Conservation (phyloP, 2,888 invertebrate species). For the Scaptomyza tumidula region DNA sequence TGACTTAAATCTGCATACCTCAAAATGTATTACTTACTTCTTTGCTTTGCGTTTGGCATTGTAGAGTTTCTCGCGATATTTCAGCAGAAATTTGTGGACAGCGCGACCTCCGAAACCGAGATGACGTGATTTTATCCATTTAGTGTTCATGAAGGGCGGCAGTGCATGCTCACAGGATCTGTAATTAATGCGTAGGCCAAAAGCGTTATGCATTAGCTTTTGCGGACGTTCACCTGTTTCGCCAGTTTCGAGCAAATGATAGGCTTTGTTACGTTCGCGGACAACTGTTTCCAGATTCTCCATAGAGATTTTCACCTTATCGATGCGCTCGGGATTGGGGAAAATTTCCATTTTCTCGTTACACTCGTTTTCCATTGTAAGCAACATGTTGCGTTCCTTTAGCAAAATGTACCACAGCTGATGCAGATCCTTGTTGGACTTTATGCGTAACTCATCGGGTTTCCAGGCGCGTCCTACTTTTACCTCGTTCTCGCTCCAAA, state of each 20-base stretch:
- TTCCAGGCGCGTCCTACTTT: conserved; percentile 95
- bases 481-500: conserved; percentile 91
- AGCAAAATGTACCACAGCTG: conserved; percentile 96
- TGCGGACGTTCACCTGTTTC: conserved; percentile 91
- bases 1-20: no score
- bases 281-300: conserved; percentile 95
- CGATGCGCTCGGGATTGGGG: conserved; percentile 96
- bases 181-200: conserved; percentile 88
- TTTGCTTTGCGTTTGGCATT: conserved; percentile 86
- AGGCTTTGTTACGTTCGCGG: conserved; percentile 96
- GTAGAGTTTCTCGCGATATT: conserved; percentile 88
- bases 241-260: conserved; percentile 94
- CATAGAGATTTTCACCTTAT: conserved; percentile 98
- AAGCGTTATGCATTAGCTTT: conserved; percentile 86
- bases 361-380: conserved; percentile 96
- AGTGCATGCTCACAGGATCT: conserved; percentile 87
- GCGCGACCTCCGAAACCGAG: conserved; percentile 87
- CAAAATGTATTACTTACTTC: conserved; percentile 84
- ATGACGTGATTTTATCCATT: conserved; percentile 87
- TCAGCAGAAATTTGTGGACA: conserved; percentile 87
- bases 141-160: conserved; percentile 88
- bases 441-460: conserved; percentile 95
- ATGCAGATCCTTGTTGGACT: conserved; percentile 97
- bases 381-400: conserved; percentile 98
- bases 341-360: conserved; percentile 88